Conservation (phyloP, 53 echinoderm and acorn worm genomes). For the Antedon mediterranea region DNA sequence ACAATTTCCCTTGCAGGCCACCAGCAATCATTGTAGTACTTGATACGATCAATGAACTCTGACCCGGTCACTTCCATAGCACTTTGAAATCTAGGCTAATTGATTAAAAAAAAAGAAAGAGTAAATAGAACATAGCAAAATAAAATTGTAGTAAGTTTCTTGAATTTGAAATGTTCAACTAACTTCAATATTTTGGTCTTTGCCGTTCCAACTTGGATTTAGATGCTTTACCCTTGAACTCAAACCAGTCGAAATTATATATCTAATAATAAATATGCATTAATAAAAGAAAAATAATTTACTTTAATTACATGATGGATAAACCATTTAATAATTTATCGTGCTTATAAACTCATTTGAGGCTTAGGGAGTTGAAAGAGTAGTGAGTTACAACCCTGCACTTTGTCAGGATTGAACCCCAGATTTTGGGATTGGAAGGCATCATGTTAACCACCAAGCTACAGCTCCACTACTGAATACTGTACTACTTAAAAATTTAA, state of each 20-base stretch:
- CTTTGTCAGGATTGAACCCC: too few relatives aligned
- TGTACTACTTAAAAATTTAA: not conserved
- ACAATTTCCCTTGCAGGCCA: constrained; percentile 76
- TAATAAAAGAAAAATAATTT: not conserved
- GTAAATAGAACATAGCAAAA: not conserved
- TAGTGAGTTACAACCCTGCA: too few relatives aligned
- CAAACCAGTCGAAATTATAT: constrained; percentile 40
- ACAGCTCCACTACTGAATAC: too few relatives aligned
- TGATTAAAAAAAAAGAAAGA: not conserved
- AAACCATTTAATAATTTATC: too few relatives aligned
- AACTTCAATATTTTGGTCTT: constrained; percentile 39
- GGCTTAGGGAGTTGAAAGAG: too few relatives aligned
- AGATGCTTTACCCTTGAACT: constrained; percentile 69
- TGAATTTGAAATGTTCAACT: too few relatives aligned
- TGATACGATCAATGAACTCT: constrained; percentile 55
- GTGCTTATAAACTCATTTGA: too few relatives aligned
- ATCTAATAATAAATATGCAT: constrained; percentile 28
- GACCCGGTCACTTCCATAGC: constrained; percentile 54
- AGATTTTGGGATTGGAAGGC: too few relatives aligned
- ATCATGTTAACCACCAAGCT: too few relatives aligned
- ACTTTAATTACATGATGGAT: too few relatives aligned
- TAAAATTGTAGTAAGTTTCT: too few relatives aligned
- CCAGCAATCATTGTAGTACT: constrained; percentile 61
- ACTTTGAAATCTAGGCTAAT: constrained; percentile 27
- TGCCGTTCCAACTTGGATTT: constrained; percentile 66